These are phyloP conservation scores for Vulpes vulpes DNA, from an alignment of 2,113 vertebrate genomes.

Conservation along the genomic window DNA sequence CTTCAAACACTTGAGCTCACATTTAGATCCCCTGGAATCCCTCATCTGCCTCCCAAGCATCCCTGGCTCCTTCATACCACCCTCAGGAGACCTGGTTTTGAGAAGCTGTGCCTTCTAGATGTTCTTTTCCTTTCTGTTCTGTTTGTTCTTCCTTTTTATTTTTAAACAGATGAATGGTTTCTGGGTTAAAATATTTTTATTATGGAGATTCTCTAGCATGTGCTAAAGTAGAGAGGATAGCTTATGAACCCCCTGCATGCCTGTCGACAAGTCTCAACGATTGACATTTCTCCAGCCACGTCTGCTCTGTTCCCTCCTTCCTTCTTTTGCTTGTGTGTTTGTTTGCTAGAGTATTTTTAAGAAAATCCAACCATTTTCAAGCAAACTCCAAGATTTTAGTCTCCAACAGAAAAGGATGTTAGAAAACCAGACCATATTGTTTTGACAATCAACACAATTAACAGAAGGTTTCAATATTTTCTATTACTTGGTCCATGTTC, in stretches of 20 bases:
- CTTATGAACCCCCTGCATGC: background rate
- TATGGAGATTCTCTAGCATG: background rate
- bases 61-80: background rate
- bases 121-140: background rate
- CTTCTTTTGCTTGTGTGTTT: background rate
- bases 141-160: background rate
- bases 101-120: background rate
- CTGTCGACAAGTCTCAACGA: background rate
- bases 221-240: background rate
- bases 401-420: background rate
- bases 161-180: background rate
- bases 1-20: background rate
- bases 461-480: background rate
- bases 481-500: background rate
- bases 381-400: background rate
- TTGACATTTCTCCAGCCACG: background rate
- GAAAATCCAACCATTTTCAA: slow-evolving; percentile 8
- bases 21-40: background rate
- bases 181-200: background rate
- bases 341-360: background rate
- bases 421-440: background rate
- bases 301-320: background rate
- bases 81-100: background rate
- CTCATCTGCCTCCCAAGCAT: background rate
- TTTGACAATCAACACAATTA: background rate